Evolutionary conservation across 1,140 invertebrate species (phyloP), one percentile per base, ranked within the genome.

Genomic region (Platyscapa corneri): DNA sequence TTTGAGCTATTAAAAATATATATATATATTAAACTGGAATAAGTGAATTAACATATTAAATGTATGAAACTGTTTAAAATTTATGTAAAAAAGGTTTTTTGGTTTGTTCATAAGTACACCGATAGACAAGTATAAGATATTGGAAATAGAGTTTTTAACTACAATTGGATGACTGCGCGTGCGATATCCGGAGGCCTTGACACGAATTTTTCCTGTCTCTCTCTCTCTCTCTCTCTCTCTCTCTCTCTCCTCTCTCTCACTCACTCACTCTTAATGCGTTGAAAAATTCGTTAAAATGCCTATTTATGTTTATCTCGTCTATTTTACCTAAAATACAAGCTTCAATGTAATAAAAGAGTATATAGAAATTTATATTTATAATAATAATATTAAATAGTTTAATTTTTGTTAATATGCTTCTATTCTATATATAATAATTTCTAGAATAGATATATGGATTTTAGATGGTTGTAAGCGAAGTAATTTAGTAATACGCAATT

Each of bases 161-260:
- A 46, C 39, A 64, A 23, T 39, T 37, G 30, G n/a, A 56, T 18
- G n/a, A 2, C 6, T 53, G 65, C 12, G 30, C 32, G 60, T 14
- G 49, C 76, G 64, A 84, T 84, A 84, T 75, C 83, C 64, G 46
- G 83, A 75, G 77, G 67, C 77, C 77, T 77, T 85, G 83, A 85
- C 83, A 77, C 37, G 65, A 75, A 80, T 85, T 32, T n/a, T 3
- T 34, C 76, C 0, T 56, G 39, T 56, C 23, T 23, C 60, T 65
- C 18, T 3, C 53, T 60, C 76, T 78, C 76, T 64, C 14, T 76
- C 56, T 75, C 56, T 56, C 60, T 46, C 78, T 80, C 56, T 67
- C 60, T 80, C 37, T 30, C n/a, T 70, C 64, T 46, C 32, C n/a
- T 42, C 7, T 18, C 46, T 78, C 53, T 78, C 37, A 3, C 37